Evolutionary conservation across 2,113 vertebrate species (phyloP), one percentile per base, ranked within the genome.

Genomic region (Noctilio leporinus): DNA sequence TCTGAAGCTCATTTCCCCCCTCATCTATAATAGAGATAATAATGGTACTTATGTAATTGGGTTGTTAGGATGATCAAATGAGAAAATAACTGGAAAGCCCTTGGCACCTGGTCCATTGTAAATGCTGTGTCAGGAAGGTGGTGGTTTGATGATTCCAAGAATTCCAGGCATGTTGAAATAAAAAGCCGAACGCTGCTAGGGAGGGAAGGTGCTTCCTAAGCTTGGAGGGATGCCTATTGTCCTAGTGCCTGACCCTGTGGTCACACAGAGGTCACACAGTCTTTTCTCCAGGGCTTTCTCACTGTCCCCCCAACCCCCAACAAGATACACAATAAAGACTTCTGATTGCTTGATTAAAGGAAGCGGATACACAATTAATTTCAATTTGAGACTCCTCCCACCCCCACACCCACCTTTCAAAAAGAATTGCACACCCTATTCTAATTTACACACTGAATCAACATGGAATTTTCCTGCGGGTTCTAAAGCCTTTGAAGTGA

Each of bases 401-500:
- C 12, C 35, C 65, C 86, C 69, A n/a, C 75, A 85, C 76, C 65
- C 20, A 69, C 67, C 73, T 93, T 95, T 84, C 76, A 85, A 73
- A 95, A 82, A 97, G 97, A 97, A 97, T 91, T 77, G 47, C 89
- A 89, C 89, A 96, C 87, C 67, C 97, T 93, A 96, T 95, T 97
- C 95, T 93, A 97, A 97, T 95, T 98, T 97, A 97, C 96, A 97
- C 98, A 98, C 97, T 97, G 96, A 98, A 97, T 97, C 97, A 97
- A 97, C 96, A 93, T 96, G 97, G 97, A 97, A 98, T 98, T 98
- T 98, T 98, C 98, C 96, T 97, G 96, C 51, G 38, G 97, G 77
- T 97, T 96, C 96, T 76, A 93, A 89, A 94, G 95, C 84, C 98
- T 98, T 98, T 98, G 98, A 98, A 98, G 98, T 98, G 98, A 98